phyloP scores from a whole-genome alignment of 2,888 invertebrate genomes.

The Spisula solida region DNA sequence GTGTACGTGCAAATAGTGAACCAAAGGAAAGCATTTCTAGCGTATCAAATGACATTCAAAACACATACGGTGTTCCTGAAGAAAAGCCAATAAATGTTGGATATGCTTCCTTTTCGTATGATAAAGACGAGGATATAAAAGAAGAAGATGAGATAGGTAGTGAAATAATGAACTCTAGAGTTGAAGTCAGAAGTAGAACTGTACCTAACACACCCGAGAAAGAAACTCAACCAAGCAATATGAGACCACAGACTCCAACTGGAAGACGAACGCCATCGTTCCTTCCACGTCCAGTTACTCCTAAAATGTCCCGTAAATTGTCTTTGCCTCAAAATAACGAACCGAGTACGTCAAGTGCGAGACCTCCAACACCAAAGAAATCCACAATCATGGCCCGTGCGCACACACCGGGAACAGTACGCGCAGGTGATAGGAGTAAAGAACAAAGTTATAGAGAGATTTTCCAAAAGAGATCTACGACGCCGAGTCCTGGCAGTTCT shows the following conservation, averaged over 20 bases:
- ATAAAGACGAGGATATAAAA: conserved; percentile 42
- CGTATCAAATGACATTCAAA: conserved; percentile 45
- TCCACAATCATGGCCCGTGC: conserved; percentile 73
- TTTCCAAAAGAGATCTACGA: conserved; percentile 77
- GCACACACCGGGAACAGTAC: conserved; percentile 49
- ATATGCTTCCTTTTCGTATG: conserved; percentile 64
- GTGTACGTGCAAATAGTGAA: conserved; percentile 53
- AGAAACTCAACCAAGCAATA: conserved; percentile 29
- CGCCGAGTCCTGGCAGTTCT: conserved; percentile 74
- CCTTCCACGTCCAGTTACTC: conserved; percentile 74
- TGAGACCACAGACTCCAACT: conserved; percentile 57
- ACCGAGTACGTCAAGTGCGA: neutral
- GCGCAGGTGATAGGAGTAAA: conserved; percentile 56
- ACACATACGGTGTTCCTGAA: conserved; percentile 36
- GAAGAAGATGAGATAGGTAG: conserved; percentile 54
- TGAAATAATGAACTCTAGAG: conserved; percentile 50
- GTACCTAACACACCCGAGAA: conserved; percentile 14
- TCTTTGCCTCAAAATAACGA: conserved; percentile 51
- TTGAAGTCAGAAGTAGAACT: conserved; percentile 17
- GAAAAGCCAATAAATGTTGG: conserved; percentile 64
- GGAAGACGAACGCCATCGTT: conserved; percentile 75
- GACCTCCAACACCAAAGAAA: conserved; percentile 74
- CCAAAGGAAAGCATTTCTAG: conserved; percentile 54
- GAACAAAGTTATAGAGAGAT: conserved; percentile 77
- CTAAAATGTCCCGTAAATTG: conserved; percentile 66